Percentiles rank a stretch among this genome's conserved stretches.
Evolutionary conservation across 2,797 vertebrate species (phyloP).

Genomic region (Poecilia gillii): DNA sequence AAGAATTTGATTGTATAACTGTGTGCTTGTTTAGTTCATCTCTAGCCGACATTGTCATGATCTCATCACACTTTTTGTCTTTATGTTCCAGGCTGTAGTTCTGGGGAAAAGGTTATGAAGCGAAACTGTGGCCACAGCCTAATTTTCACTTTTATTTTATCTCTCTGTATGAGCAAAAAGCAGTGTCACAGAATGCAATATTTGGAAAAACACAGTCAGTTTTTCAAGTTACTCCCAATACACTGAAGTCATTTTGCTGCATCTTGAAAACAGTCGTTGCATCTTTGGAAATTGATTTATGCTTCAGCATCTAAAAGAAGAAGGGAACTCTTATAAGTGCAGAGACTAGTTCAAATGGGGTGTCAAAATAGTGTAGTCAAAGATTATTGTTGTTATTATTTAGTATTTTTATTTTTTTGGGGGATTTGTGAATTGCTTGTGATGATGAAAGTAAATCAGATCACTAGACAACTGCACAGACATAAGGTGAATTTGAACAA

Average conservation of each 20-base stretch:
- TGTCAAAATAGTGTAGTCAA: background rate
- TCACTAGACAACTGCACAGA: background rate
- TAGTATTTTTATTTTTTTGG: background rate
- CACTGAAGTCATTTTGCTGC: conserved; percentile 65
- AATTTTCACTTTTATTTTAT: conserved; percentile 53
- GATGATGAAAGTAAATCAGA: background rate
- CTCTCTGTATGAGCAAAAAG: conserved; percentile 40
- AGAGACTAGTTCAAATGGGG: conserved; percentile 9
- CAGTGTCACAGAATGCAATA: conserved; percentile 63
- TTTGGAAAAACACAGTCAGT: conserved; percentile 73
- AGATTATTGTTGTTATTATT: background rate
- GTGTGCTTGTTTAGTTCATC: background rate
- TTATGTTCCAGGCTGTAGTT: background rate
- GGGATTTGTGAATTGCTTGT: background rate
- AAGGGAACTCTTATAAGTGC: conserved; percentile 4
- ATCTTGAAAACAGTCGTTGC: conserved; percentile 55
- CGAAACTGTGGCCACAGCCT: conserved; percentile 33
- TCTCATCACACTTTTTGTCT: background rate
- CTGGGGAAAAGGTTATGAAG: conserved; percentile 6
- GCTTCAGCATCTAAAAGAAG: conserved; percentile 39
- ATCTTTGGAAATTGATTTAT: conserved; percentile 48
- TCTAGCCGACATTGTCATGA: conserved; percentile 20
- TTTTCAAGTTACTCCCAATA: conserved; percentile 71
- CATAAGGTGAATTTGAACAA: background rate
- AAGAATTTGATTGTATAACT: conserved; percentile 17